Evolutionary conservation across 2,113 vertebrate species (phyloP).

Genomic region (Chrysochloris asiatica): DNA sequence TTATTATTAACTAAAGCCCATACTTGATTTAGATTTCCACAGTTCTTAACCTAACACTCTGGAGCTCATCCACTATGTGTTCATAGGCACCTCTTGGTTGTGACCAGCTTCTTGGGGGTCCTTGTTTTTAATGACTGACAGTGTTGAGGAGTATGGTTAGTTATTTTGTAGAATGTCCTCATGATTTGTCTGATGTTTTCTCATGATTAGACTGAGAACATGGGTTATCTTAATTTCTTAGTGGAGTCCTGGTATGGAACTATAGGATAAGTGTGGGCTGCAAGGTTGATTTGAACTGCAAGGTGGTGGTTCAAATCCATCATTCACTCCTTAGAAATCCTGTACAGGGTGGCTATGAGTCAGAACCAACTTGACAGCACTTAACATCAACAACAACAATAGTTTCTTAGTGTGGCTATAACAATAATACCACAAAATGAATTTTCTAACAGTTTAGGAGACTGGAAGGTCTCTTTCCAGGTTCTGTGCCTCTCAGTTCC

Average conservation of each 20-base stretch:
- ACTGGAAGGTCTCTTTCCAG: neutral
- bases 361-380: no score
- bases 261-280: no score
- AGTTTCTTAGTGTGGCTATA: neutral
- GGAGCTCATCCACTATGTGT: neutral
- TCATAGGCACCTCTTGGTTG: neutral
- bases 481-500: neutral
- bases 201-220: neutral
- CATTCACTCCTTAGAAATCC: no score
- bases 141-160: neutral
- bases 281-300: no score
- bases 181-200: neutral
- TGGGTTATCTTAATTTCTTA: neutral
- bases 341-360: no score
- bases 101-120: neutral
- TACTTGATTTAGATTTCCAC: neutral
- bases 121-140: neutral
- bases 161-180: neutral
- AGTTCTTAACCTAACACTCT: neutral
- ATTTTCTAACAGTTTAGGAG: neutral
- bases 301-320: no score
- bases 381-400: no score
- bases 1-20: neutral
- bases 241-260: no score
- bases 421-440: neutral